phyloP scores from a whole-genome alignment of 2,888 invertebrate species.

The Augiades crinisus region DNA sequence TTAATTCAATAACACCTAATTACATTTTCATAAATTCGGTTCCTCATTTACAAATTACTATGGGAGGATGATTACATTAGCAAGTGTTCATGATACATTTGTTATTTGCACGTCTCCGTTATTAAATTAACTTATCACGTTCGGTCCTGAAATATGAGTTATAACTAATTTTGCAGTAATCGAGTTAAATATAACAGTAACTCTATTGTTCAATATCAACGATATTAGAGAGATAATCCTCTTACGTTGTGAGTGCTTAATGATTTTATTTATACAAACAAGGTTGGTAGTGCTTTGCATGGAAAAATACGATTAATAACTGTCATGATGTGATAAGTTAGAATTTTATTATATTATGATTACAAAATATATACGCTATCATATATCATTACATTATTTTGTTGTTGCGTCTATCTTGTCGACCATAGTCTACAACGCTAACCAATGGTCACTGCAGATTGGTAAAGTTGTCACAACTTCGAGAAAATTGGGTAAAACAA shows the following conservation, averaged over 20 bases:
- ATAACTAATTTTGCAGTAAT: conserved; percentile 1
- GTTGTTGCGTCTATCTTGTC: too few relatives aligned
- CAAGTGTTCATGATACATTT: not conserved
- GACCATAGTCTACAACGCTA: too few relatives aligned
- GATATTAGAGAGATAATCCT: conserved; percentile 10
- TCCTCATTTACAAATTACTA: too few relatives aligned
- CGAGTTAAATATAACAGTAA: not conserved
- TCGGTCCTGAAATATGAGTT: not conserved
- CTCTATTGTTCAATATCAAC: conserved; percentile 7
- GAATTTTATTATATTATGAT: not conserved
- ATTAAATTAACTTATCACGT: not conserved
- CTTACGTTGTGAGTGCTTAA: not conserved
- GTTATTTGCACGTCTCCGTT: too few relatives aligned
- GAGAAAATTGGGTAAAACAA: too few relatives aligned
- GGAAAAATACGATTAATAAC: conserved; percentile 14
- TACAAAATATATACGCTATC: not conserved
- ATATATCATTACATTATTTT: too few relatives aligned
- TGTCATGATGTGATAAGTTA: not conserved
- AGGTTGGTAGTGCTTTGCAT: not conserved
- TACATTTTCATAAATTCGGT: too few relatives aligned
- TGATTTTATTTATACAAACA: not conserved
- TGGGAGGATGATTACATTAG: too few relatives aligned
- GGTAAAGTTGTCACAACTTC: too few relatives aligned
- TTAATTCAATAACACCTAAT: too few relatives aligned
- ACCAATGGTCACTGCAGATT: too few relatives aligned